Evolutionary conservation across 2,797 vertebrate genomes (phyloP), one percentile per base, ranked within the genome.

Genomic region (Microctenopoma lineatum): DNA sequence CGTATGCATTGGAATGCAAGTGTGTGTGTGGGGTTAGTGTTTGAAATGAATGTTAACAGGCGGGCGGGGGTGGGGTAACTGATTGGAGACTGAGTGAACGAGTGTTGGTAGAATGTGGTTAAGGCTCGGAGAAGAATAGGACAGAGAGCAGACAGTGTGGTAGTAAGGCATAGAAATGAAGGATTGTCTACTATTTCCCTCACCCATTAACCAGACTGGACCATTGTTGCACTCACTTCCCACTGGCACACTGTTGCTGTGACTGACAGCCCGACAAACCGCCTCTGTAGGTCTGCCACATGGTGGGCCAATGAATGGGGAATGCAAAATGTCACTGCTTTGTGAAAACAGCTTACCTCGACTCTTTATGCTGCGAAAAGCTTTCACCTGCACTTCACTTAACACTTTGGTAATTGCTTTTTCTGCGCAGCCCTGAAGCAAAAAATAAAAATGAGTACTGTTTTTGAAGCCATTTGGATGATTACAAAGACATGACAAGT

Each of bases 251-350:
- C 83, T 82, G 91, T 77, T 84, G 86, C 85, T 59, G 79, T 93
- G 92, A 94, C 65, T 93, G 94, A 93, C 93, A 93, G 92, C 58
- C 79, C 54, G 77, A 89, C 86, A 70, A 81, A 89, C 79, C 61
- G 80, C 89, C 90, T 89, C 91, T 87, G 81, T 89, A 77, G 85
- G 76, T 82, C 83, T 74, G 81, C 90, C 92, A 90, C 91, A 92
- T 93, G 92, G 90, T 90, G 93, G 86, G 92, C 79, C 21, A 52
- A 72, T 93, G 84, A 93, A 92, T 89, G 72, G 82, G 64, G 73
- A 84, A 75, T 72, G 79, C 80, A 78, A 79, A 90, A 89, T 76
- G 52, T 79, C 79, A 79, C 64, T 66, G 79, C 76, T 84, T 84
- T 88, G 69, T 80, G 75, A 84, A 90, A 91, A 89, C 65, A 72